Base-by-base conservation (phyloP, 2,797 vertebrate genomes). In the Tragopan temminckii region DNA sequence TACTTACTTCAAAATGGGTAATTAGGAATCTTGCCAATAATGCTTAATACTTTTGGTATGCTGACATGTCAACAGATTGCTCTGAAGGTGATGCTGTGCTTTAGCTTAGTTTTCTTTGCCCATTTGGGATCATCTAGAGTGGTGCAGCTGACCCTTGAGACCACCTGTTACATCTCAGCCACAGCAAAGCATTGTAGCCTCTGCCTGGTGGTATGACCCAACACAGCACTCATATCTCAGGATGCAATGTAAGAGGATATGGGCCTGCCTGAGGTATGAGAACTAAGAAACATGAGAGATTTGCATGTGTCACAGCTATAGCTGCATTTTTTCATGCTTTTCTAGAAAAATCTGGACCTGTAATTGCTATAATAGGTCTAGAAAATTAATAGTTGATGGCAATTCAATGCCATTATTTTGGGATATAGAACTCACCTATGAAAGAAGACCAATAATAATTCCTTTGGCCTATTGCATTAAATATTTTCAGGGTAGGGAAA, bases 11-110 rank as follows among this genome's bases (percentile, higher is more conserved):
- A 90, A 79, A 84, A 92, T 15, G 67, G 12, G 23, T 67, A 66
- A 82, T 85, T 89, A 86, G 31, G 19, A 74, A 62, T 40, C 59
- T 72, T 78, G 24, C 33, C 84, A 84, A 72, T 53, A 59, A 88
- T 38, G 29, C 61, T 80, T 87, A 85, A 64, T 45, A 53, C 20
- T 38, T 76, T 85, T 83, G 53, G 29, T 40, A 55, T 72, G 46
- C 50, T 78, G 74, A 67, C 27, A 74, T 16, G 57, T 80, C 53
- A 80, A 7, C 40, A 79, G 43, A 57, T 62, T 87, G 58, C 43
- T 79, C 52, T 48, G 23, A 43, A 43, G 43, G n/a, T 77, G 52
- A 8, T 11, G 19, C 9, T 70, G 63, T 61, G 61, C 35, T 43
- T 36, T 46, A 19, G 23, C 12, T 52, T 84, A 64, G 31, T 53